Evolutionary conservation across 2,113 vertebrate species (phyloP).

Genomic region (Sylvia atricapilla): DNA sequence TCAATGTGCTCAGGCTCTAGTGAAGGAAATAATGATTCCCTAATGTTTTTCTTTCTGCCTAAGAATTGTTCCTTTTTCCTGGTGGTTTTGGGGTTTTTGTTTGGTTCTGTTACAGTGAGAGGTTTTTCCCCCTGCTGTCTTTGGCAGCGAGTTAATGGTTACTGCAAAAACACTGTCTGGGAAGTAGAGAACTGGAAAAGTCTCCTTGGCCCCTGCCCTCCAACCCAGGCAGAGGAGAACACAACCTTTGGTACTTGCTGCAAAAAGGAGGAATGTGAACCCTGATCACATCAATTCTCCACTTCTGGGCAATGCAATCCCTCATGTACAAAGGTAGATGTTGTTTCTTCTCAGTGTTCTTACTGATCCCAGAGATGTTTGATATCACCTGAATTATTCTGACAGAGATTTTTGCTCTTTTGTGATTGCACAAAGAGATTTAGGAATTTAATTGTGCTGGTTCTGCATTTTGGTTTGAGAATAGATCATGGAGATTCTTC

Average conservation of each 20-base stretch:
- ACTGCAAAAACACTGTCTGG: background rate
- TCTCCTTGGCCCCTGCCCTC: background rate
- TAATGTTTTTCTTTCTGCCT: background rate
- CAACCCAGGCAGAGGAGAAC: rapidly evolving
- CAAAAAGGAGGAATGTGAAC: background rate
- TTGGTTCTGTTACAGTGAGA: background rate
- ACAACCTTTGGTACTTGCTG: background rate
- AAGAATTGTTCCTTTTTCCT: background rate
- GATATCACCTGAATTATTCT: background rate
- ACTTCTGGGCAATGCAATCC: background rate
- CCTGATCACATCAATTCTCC: background rate
- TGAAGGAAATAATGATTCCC: background rate
- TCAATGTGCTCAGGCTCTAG: background rate
- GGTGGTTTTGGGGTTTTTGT: background rate
- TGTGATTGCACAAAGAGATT: background rate
- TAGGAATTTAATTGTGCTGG: background rate
- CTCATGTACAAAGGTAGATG: rapidly evolving
- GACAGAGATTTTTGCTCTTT: background rate
- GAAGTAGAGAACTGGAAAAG: background rate
- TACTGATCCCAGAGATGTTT: background rate
- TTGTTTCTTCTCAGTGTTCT: background rate
- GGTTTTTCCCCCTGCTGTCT: rapidly evolving
- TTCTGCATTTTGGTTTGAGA: background rate
- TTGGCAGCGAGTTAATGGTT: background rate
- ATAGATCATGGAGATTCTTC: background rate